These are phyloP conservation scores for Dermatophagoides farinae DNA, from an alignment of 1,140 invertebrate species.

Conservation along the genomic window DNA sequence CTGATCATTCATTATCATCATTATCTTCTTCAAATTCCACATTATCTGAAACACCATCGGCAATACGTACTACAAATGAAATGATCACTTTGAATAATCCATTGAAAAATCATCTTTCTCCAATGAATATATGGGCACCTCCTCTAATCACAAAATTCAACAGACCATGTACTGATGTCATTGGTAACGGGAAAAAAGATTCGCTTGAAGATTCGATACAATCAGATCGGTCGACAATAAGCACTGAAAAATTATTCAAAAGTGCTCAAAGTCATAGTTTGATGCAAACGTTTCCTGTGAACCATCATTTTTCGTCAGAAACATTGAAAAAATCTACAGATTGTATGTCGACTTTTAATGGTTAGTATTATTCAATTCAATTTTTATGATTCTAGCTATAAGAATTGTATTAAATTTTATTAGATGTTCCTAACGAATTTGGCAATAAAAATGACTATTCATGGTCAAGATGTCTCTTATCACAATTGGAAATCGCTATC, in stretches of 20 bases:
- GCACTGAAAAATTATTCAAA: not conserved
- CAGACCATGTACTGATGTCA: not conserved
- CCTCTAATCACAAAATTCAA: not conserved
- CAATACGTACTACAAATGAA: not conserved
- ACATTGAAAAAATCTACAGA: too few relatives aligned
- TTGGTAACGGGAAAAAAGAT: too few relatives aligned
- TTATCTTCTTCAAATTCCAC: conserved; percentile 1
- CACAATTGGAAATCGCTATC: conserved; percentile 41
- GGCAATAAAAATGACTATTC: not conserved
- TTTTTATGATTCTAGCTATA: too few relatives aligned
- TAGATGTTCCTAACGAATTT: too few relatives aligned
- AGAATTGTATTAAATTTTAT: too few relatives aligned
- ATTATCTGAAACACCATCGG: not conserved
- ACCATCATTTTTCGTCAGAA: too few relatives aligned
- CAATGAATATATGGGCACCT: too few relatives aligned
- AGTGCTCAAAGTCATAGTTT: conserved; percentile 1
- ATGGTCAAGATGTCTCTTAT: conserved; percentile 4
- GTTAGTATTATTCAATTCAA: too few relatives aligned
- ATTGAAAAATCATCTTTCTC: not conserved
- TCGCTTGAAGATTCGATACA: too few relatives aligned
- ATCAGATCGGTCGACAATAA: not conserved
- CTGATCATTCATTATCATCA: conserved; percentile 11
- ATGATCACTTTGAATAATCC: not conserved
- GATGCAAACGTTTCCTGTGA: not conserved
- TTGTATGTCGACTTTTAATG: too few relatives aligned